phyloP scores from a whole-genome alignment of 2,888 invertebrate species.

The Orthosia cruda region DNA sequence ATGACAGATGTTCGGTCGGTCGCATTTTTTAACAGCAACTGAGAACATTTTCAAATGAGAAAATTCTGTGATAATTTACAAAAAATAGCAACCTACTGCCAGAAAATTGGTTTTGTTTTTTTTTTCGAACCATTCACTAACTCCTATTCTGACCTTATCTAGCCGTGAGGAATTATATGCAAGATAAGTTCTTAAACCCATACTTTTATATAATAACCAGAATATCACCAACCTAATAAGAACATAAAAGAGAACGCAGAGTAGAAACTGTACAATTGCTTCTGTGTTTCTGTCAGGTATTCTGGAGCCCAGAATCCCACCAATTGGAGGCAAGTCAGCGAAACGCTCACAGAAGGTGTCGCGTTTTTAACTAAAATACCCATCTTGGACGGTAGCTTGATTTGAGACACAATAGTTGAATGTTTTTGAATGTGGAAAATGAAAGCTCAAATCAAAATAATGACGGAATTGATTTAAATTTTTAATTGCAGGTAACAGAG shows the following conservation, averaged over 20 bases:
- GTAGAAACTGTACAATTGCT: slow-evolving; percentile 78
- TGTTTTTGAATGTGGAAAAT: slow-evolving; percentile 18
- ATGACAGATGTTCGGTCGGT: not conserved
- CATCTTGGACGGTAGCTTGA: slow-evolving; percentile 69
- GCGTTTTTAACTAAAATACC: slow-evolving; percentile 79
- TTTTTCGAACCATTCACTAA: too few species aligned
- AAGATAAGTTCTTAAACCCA: too few species aligned
- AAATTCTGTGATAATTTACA: not conserved
- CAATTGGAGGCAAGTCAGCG: slow-evolving; percentile 79
- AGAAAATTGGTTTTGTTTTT: too few species aligned
- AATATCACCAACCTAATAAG: slow-evolving; percentile 80
- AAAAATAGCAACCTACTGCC: not conserved
- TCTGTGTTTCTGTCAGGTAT: slow-evolving; percentile 60
- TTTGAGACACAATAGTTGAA: slow-evolving; percentile 14
- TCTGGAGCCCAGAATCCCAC: slow-evolving; percentile 87
- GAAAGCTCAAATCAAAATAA: slow-evolving; percentile 64
- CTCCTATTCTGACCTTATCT: too few species aligned
- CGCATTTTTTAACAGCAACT: not conserved
- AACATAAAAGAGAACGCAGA: slow-evolving; percentile 83
- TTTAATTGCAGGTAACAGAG: slow-evolving; percentile 72
- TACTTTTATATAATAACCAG: not conserved
- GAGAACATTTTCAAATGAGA: not conserved
- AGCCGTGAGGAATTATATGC: too few species aligned
- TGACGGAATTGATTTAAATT: slow-evolving; percentile 64
- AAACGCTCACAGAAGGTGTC: slow-evolving; percentile 79